These are phyloP conservation scores for human DNA, from an alignment of 2,113 vertebrate genomes.

Conservation along the genomic window GRCh38 chr7:52244001-52244500, in stretches of 20 bases:
- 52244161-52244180: no score
- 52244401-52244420: no score
- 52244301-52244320: not conserved
- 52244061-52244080: not conserved
- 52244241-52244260: no score
- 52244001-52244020: not conserved
- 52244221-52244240: rapidly evolving
- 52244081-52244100: not conserved
- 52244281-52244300: not conserved
- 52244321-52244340: not conserved
- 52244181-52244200: no score
- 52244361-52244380: no score
- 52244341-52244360: not conserved
- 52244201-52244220: not conserved
- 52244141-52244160: not conserved
- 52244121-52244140: not conserved
- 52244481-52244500: no score
- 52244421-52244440: no score
- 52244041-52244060: not conserved
- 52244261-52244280: not conserved
- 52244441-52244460: no score
- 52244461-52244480: no score
- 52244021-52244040: not conserved
- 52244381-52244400: no score
- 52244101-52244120: not conserved